Conservation (phyloP, 2,888 invertebrate genomes). For the Thymelicus lineola region DNA sequence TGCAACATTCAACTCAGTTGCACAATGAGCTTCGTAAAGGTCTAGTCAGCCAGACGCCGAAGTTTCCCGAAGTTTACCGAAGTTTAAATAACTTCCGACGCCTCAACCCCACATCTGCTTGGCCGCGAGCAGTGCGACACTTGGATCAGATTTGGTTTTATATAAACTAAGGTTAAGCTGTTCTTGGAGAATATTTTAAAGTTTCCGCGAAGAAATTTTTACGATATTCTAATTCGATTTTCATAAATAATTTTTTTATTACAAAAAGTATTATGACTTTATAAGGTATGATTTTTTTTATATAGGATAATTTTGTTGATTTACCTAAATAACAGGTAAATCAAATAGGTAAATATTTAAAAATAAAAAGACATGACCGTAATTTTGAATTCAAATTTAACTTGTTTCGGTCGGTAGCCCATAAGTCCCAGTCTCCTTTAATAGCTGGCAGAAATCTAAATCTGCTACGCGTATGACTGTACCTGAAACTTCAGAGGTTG, state of each 20-base stretch:
- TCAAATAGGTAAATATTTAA: too few species aligned
- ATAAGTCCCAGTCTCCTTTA: too few species aligned
- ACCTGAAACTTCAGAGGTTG: conserved; percentile 15
- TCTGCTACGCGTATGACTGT: conserved; percentile 1
- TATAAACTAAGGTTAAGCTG: conserved; percentile 9
- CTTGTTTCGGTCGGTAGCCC: too few species aligned
- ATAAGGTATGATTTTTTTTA: too few species aligned
- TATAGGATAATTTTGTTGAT: too few species aligned
- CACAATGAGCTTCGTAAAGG: background rate
- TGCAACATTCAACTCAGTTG: conserved; percentile 2
- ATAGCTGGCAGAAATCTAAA: conserved; percentile 20
- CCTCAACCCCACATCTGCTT: conserved; percentile 17
- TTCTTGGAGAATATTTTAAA: conserved; percentile 1
- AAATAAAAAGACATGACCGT: too few species aligned
- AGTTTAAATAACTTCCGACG: conserved; percentile 31
- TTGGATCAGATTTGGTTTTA: conserved; percentile 16
- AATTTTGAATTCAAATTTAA: too few species aligned
- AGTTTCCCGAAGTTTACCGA: conserved; percentile 18
- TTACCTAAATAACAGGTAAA: too few species aligned
- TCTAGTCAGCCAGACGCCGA: conserved; percentile 10
- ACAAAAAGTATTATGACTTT: too few species aligned
- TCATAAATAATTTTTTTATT: too few species aligned
- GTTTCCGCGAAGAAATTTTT: background rate
- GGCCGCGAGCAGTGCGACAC: conserved; percentile 4
- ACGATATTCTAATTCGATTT: too few species aligned